phyloP scores from a whole-genome alignment of 2,113 vertebrate species.

The Aramus guarauna region DNA sequence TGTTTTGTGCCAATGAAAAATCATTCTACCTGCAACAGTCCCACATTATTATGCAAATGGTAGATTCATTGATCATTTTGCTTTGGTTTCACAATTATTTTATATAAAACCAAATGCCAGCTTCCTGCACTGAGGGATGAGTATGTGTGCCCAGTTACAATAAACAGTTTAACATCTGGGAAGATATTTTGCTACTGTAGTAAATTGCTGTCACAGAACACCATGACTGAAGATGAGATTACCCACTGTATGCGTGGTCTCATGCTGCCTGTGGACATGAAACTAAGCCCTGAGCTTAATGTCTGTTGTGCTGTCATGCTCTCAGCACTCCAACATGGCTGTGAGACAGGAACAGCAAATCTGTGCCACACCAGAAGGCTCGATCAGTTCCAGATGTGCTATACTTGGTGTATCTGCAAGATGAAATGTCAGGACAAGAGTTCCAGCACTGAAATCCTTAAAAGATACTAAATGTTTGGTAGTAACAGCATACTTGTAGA shows the following conservation, averaged over 20 bases:
- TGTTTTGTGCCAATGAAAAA: neutral
- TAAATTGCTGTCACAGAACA: neutral
- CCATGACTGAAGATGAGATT: neutral
- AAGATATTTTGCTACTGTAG: neutral
- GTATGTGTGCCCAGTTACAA: neutral
- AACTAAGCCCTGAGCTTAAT: neutral
- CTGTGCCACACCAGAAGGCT: constrained; percentile 20
- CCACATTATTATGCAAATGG: neutral
- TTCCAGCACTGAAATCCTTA: neutral
- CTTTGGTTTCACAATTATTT: neutral
- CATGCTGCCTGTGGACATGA: neutral
- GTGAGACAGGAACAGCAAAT: neutral
- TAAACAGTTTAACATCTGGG: neutral
- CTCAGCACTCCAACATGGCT: neutral
- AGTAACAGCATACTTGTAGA: neutral
- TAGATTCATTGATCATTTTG: neutral
- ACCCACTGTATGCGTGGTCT: neutral
- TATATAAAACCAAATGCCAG: neutral
- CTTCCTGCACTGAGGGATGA: neutral
- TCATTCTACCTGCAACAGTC: neutral
- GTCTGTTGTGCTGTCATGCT: neutral
- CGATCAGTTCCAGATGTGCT: constrained; percentile 26
- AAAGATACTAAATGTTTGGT: neutral
- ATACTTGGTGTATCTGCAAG: constrained; percentile 7
- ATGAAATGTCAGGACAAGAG: constrained; percentile 5